These are phyloP conservation scores for Capitulum mitella DNA, from an alignment of 2,888 invertebrate species.

Conservation along the genomic window DNA sequence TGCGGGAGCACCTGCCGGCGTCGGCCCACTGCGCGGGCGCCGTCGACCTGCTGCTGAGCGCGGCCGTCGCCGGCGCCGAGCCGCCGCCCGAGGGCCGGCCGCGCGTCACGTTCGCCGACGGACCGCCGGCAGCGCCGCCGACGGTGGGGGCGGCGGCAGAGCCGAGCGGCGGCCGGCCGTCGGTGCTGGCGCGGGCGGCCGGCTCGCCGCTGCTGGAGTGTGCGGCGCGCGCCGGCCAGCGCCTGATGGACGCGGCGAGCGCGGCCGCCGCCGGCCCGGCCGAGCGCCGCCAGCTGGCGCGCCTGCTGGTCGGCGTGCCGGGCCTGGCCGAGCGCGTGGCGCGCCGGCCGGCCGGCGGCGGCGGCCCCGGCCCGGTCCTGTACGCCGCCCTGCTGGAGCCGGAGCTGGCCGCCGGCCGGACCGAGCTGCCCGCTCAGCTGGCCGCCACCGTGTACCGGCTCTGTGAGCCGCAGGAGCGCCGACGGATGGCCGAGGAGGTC, in stretches of 20 bases:
- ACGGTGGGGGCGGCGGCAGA: neutral
- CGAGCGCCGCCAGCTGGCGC: neutral
- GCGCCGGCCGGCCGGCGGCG: neutral
- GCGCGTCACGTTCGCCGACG: constrained; percentile 2
- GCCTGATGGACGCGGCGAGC: constrained; percentile 1
- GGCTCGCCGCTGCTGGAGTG: constrained; percentile 10
- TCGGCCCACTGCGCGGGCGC: neutral
- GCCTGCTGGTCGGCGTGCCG: neutral
- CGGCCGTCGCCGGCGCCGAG: neutral
- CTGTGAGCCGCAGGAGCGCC: neutral
- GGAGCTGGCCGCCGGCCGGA: neutral
- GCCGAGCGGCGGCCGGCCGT: too few species aligned
- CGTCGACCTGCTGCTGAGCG: neutral
- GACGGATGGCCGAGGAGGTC: neutral
- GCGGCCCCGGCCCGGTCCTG: neutral
- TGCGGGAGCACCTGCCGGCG: neutral
- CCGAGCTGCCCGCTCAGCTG: neutral
- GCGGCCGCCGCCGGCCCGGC: neutral
- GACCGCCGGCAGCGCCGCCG: neutral
- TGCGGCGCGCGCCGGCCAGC: constrained; percentile 12
- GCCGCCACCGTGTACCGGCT: neutral
- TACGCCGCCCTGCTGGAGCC: neutral
- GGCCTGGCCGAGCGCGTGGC: constrained; percentile 12
- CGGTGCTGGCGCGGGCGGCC: neutral
- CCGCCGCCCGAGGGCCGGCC: neutral